These are phyloP conservation scores for Drosophila arawakana DNA, from an alignment of 1,140 invertebrate species.

Conservation along the genomic window DNA sequence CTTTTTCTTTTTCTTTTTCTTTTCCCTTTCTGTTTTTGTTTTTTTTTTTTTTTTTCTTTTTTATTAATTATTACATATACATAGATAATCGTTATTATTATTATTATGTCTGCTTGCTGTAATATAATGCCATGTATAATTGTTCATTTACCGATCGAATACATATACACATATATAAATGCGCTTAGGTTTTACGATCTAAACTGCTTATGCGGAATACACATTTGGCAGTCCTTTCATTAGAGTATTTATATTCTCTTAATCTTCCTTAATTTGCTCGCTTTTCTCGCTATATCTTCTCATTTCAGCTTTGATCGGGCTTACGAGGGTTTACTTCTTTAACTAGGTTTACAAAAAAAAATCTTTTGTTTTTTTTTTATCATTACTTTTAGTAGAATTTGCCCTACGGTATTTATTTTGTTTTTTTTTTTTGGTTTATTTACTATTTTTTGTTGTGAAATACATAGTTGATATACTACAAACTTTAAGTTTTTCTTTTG, in stretches of 20 bases:
- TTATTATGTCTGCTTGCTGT: slow-evolving; percentile 60
- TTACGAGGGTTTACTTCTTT: slow-evolving; percentile 32
- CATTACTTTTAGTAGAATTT: slow-evolving; percentile 71
- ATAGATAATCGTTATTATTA: slow-evolving; percentile 58
- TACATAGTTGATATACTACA: slow-evolving; percentile 82
- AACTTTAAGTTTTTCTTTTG: slow-evolving; percentile 60
- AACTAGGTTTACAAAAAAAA: slow-evolving; percentile 73
- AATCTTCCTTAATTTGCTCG: neutral
- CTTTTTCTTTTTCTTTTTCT: neutral
- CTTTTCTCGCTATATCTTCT: neutral
- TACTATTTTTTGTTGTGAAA: slow-evolving; percentile 69
- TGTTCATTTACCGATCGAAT: slow-evolving; percentile 54
- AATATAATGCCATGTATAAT: slow-evolving; percentile 78
- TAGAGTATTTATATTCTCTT: slow-evolving; percentile 28
- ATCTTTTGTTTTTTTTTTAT: slow-evolving; percentile 34
- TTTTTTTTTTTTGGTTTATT: slow-evolving; percentile 58
- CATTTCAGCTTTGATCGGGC: slow-evolving; percentile 22
- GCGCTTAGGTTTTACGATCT: slow-evolving; percentile 56
- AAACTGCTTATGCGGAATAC: neutral
- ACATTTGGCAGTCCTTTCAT: slow-evolving; percentile 27
- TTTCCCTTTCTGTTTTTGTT: too few species aligned
- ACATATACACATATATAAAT: slow-evolving; percentile 50
- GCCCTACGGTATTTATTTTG: slow-evolving; percentile 65
- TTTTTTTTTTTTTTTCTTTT: too few species aligned
- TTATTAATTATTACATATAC: slow-evolving; percentile 51